phyloP scores from a whole-genome alignment of 2,797 vertebrate genomes.

The Sebastes taczanowskii region DNA sequence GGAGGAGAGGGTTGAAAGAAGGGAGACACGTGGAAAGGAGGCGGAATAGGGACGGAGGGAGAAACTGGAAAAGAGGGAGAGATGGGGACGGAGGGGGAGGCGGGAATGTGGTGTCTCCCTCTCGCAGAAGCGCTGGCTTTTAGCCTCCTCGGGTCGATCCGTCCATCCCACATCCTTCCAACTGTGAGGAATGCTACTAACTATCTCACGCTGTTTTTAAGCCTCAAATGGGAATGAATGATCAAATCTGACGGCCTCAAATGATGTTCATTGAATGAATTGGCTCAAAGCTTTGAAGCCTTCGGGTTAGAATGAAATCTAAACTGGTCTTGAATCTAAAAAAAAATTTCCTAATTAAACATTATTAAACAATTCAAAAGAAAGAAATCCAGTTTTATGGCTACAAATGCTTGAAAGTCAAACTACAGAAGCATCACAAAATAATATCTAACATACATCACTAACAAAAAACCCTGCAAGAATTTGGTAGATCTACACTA shows the following conservation, averaged over 20 bases:
- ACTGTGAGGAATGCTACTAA: not conserved
- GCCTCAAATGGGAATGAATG: not conserved
- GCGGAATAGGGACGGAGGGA: constrained; percentile 49
- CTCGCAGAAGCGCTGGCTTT: constrained; percentile 35
- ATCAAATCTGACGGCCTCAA: constrained; percentile 25
- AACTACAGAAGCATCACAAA: not conserved
- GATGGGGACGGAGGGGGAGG: constrained; percentile 35
- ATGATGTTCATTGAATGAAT: constrained; percentile 5
- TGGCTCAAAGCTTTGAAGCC: not conserved
- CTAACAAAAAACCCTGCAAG: not conserved
- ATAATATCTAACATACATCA: not conserved
- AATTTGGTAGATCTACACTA: not conserved
- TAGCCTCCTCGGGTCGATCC: constrained; percentile 66
- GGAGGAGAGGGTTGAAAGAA: constrained; percentile 48
- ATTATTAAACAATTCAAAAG: not conserved
- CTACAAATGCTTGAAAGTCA: not conserved
- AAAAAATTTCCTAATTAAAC: not conserved
- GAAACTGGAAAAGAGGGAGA: constrained; percentile 54
- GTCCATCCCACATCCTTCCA: constrained; percentile 74
- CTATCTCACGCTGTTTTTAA: not conserved
- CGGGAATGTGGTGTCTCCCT: constrained; percentile 44
- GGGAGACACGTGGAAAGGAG: constrained; percentile 69
- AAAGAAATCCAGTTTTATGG: not conserved
- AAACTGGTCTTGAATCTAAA: not conserved
- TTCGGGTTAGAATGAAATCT: not conserved